Percentiles rank a stretch among this genome's conserved stretches.
These are phyloP conservation scores for Phyto melanocephala DNA, from an alignment of 2,888 invertebrate species.

Conservation along the genomic window DNA sequence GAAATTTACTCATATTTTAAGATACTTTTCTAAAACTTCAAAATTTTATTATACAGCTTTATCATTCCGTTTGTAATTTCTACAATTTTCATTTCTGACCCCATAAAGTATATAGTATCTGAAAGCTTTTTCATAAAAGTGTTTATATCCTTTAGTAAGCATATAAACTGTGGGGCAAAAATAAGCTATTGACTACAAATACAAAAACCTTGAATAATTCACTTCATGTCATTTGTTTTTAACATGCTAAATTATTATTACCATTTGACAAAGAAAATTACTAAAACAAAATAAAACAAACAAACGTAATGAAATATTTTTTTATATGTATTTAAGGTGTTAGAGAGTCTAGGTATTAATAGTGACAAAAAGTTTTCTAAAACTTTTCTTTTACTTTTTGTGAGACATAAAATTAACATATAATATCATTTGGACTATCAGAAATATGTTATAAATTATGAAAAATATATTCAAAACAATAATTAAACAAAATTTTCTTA, in stretches of 20 bases:
- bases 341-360: not conserved
- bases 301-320: not conserved
- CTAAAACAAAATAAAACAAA: conserved; percentile 6
- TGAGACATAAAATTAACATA: not conserved
- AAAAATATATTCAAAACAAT: too few relatives aligned
- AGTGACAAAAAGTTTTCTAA: not conserved
- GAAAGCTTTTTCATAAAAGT: too few relatives aligned
- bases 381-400: not conserved
- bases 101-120: too few relatives aligned
- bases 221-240: conserved; percentile 46
- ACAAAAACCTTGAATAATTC: conserved; percentile 58
- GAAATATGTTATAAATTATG: too few relatives aligned
- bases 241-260: conserved; percentile 53
- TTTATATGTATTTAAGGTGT: not conserved
- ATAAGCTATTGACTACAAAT: not conserved
- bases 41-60: too few relatives aligned
- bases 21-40: too few relatives aligned
- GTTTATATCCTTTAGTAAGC: too few relatives aligned
- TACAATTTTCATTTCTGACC: too few relatives aligned
- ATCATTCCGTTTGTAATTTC: too few relatives aligned
- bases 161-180: not conserved
- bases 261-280: conserved; percentile 32
- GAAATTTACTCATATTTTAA: too few relatives aligned
- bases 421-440: too few relatives aligned
- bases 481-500: too few relatives aligned